A percentile compares a stretch with the other conserved stretches of the same genome.
phyloP scores from a whole-genome alignment of 2,797 vertebrate species.

The Ctenopoma multispine region DNA sequence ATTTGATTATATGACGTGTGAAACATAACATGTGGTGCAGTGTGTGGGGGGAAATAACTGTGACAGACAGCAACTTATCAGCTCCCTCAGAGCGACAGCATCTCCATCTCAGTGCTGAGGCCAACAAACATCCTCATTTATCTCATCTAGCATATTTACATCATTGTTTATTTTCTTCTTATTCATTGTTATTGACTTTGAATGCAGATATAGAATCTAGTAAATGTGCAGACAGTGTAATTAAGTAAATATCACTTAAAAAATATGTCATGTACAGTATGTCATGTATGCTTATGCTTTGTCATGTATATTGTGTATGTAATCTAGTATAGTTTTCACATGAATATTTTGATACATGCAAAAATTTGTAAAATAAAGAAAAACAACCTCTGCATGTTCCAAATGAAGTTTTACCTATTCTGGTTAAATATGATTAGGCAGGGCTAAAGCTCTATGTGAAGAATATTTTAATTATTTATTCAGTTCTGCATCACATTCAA shows the following conservation, averaged over 20 bases:
- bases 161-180: conserved; percentile 68
- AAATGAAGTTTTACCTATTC: conserved; percentile 1
- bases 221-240: no score
- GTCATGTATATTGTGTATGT: background rate
- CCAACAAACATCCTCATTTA: conserved; percentile 91
- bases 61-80: conserved; percentile 94
- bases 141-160: conserved; percentile 86
- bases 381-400: background rate
- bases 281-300: no score
- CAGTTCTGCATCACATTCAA: conserved; percentile 70
- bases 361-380: background rate
- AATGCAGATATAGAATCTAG: background rate
- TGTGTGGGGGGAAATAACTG: conserved; percentile 75
- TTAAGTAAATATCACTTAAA: no score
- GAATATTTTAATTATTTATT: conserved; percentile 75
- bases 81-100: conserved; percentile 89
- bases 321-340: background rate
- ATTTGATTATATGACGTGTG: conserved; percentile 40
- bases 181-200: background rate
- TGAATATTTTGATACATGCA: background rate
- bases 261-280: no score
- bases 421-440: conserved; percentile 41
- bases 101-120: conserved; percentile 75
- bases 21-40: conserved; percentile 38
- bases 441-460: conserved; percentile 50